Base-by-base conservation (phyloP, 2,113 vertebrate species). In the Terrapene triunguis region DNA sequence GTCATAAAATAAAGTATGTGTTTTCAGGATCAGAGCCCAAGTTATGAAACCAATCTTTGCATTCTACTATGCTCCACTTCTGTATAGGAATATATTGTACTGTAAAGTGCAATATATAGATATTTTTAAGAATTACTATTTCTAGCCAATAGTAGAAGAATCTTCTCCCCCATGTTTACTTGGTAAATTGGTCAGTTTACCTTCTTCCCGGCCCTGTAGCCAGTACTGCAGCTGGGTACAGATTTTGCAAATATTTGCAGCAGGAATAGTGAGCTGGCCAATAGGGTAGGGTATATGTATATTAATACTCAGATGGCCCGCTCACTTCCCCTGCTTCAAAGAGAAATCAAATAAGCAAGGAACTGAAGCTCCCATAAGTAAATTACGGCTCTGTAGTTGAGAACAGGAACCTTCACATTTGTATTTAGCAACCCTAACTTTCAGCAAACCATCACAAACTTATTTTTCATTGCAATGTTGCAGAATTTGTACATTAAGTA, bases 351-450 rank as follows among this genome's bases (percentile, higher is more conserved):
- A 87, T 53, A 84, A 80, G 8, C 10, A 90, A 50, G 74, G 50
- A 91, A 76, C 2, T 38, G 19, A 87, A 84, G n/a, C 81, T 53
- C 84, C 11, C 88, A 92, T 89, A 87, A 91, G 76, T 93, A 83
- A 88, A 88, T 44, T 12, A 8, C 38, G 42, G 22, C 87, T 74
- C 72, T 86, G 8, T 53, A 69, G 7, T 25, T 62, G 29, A 90
- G 17, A 86, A 51, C 44, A 93, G 90, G 79, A 53, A 2, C 3
- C 2, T 47, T 3, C 2, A 11, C 27, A 1, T 80, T 95, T 47
- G 1, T 72, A 25, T 6, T 79, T 50, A 27, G 44, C 22, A 91
- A 17, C 6, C 72, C 2, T 85, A 90, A 84, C 1, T 88, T 53
- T 78, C 29, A 89, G 88, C 72, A 25, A 69, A 72, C 10, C n/a